Evolutionary conservation across 2,888 invertebrate species (phyloP).

Genomic region (Chelonus formosanus): DNA sequence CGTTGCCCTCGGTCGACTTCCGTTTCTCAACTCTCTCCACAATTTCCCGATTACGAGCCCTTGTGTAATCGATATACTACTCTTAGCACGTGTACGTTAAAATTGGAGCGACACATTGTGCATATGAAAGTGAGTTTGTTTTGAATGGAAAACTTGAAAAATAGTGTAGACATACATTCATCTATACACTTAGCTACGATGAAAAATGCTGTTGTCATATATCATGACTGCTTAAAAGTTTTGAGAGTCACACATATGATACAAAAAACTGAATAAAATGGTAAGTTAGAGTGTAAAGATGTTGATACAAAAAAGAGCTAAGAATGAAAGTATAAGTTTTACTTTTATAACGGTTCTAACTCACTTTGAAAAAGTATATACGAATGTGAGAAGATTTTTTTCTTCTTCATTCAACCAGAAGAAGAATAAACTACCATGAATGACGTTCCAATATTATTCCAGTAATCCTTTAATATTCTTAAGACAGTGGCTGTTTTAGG

Average conservation of each 20-base stretch:
- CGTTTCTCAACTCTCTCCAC: conserved; percentile 25
- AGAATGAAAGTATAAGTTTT: no score
- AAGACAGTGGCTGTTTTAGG: conserved; percentile 13
- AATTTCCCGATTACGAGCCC: conserved; percentile 37
- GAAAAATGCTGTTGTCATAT: no score
- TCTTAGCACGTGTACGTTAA: conserved; percentile 17
- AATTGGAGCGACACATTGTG: conserved; percentile 21
- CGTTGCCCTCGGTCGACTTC: conserved; percentile 31
- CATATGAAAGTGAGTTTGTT: conserved; percentile 17
- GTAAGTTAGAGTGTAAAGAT: no score
- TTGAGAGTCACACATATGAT: no score
- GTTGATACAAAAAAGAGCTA: no score
- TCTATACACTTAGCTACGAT: no score
- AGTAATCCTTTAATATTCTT: conserved; percentile 21
- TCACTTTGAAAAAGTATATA: no score
- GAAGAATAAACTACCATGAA: conserved; percentile 1
- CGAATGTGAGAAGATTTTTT: not conserved
- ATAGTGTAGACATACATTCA: no score
- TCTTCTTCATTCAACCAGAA: conserved; percentile 7
- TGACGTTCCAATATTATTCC: not conserved
- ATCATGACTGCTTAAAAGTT: no score
- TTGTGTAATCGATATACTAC: conserved; percentile 35
- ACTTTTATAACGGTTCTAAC: no score
- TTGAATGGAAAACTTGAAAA: no score
- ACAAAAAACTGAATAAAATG: no score